Evolutionary conservation across 2,888 invertebrate species (phyloP).

Genomic region (Ashinkailepas kermadecensis): DNA sequence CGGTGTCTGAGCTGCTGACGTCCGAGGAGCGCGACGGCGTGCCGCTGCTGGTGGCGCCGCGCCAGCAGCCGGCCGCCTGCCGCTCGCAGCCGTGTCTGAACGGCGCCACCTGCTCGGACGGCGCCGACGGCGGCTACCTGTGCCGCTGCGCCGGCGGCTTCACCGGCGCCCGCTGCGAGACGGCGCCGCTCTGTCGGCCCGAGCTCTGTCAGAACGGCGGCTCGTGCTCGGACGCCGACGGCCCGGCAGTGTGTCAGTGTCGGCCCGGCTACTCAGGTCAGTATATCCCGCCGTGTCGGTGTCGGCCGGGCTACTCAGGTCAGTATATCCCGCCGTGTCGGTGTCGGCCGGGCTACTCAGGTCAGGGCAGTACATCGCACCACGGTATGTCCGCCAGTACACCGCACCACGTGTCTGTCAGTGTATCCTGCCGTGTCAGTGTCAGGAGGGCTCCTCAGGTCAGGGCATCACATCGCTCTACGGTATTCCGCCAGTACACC

Average conservation of each 20-base stretch:
- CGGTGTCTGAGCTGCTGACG: background rate
- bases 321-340: too few relatives aligned
- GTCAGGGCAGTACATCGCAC: too few relatives aligned
- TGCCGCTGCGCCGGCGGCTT: slow-evolving; percentile 73
- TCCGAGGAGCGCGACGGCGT: background rate
- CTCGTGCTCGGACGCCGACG: slow-evolving; percentile 60
- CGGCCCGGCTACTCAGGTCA: background rate
- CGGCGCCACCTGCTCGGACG: slow-evolving; percentile 28
- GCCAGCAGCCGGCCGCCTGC: slow-evolving; percentile 18
- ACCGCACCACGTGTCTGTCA: too few relatives aligned
- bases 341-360: too few relatives aligned
- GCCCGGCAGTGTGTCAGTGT: background rate
- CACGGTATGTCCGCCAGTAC: too few relatives aligned
- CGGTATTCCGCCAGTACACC: too few relatives aligned
- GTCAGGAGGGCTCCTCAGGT: too few relatives aligned
- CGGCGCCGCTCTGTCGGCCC: slow-evolving; percentile 36
- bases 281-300: background rate
- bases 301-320: too few relatives aligned
- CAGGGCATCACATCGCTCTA: too few relatives aligned
- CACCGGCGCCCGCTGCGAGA: slow-evolving; percentile 59
- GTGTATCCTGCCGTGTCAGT: too few relatives aligned
- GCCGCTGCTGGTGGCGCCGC: slow-evolving; percentile 22
- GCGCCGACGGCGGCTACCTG: slow-evolving; percentile 49
- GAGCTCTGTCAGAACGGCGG: slow-evolving; percentile 75
- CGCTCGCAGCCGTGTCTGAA: background rate